A percentile compares a stretch with the other conserved stretches of the same genome.
Conservation (phyloP, 1,140 invertebrate species). For the Eupristina koningsbergeri region DNA sequence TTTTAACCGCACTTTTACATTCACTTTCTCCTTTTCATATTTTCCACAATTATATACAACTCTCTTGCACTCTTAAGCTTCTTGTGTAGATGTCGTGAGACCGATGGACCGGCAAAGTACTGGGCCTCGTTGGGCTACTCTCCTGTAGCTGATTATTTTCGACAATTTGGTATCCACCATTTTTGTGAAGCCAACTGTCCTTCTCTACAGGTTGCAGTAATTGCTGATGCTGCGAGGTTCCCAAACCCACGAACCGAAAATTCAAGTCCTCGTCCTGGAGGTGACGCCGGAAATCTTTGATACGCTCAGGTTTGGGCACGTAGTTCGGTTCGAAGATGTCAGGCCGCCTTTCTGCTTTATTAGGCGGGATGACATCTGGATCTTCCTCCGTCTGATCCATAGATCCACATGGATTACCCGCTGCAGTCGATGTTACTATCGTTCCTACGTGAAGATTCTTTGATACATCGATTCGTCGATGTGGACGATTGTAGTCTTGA, state of each 20-base stretch:
- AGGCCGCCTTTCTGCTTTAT: conserved; percentile 57
- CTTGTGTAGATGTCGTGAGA: conserved; percentile 66
- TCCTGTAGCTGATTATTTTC: conserved; percentile 37
- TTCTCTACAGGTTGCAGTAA: conserved; percentile 37
- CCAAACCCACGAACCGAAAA: too few relatives aligned
- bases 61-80: conserved; percentile 66
- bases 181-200: conserved; percentile 57
- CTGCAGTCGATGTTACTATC: conserved; percentile 6
- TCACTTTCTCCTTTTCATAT: background rate
- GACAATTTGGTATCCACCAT: conserved; percentile 22
- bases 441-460: conserved; percentile 14
- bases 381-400: conserved; percentile 54
- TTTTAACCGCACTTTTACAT: background rate
- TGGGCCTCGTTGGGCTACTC: conserved; percentile 56
- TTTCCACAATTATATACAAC: conserved; percentile 63
- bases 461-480: background rate
- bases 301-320: conserved; percentile 52
- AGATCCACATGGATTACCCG: background rate
- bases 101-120: conserved; percentile 63
- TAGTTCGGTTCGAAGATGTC: conserved; percentile 62
- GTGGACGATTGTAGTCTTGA: conserved; percentile 36
- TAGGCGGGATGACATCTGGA: conserved; percentile 64
- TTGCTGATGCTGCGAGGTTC: background rate
- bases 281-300: conserved; percentile 55
- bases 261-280: conserved; percentile 15